Evolutionary conservation across 1,140 invertebrate species (phyloP), one percentile per base, ranked within the genome.

Genomic region (Agraylea sexmaculata): DNA sequence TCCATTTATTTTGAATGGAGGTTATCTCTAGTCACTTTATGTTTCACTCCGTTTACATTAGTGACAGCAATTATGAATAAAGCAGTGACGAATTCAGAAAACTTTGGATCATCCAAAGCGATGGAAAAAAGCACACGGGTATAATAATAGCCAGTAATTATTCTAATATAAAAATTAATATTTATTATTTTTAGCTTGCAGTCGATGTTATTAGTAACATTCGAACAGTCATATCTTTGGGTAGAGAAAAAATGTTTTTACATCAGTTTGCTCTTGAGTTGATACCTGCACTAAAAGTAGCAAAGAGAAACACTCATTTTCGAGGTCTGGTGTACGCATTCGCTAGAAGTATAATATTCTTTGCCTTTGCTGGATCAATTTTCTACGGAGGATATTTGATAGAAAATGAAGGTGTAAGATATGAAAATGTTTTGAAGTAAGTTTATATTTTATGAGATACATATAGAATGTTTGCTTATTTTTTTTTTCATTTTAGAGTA

Each of bases 1-100:
- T 76, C 83, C 1, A 66, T 91, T 62, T 80, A 74, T 47, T 88
- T 75, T 58, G 77, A 83, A 23, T 87, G 82, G 79, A 76, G 83
- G 52, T 69, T 91, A 62, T 83, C 84, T 0, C 52, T 88, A 2
- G 73, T 90, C 1, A 77, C 82, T 0, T 48, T 85, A 15, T 61
- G 70, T 1, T 82, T 82, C 40, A 65, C 80, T 2, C 81, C 82
- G 1, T 46, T 83, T 8, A 68, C 83, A 35, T 58, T 75, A 2
- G 50, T 71, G 4, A 67, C 73, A 8, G 66, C 77, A 1, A 74
- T 73, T 40, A 59, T 80, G 38, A 72, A 85, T 58, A 69, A 73
- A 10, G 71, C 58, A 39, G 62, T 81, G 30, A 65, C 71, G 18
- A 64, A 58, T 4, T 60, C 61, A n/a, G 68, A 73, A 46, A 70